phyloP scores from a whole-genome alignment of 2,888 invertebrate species.

The Tanaodytes sp. region DNA sequence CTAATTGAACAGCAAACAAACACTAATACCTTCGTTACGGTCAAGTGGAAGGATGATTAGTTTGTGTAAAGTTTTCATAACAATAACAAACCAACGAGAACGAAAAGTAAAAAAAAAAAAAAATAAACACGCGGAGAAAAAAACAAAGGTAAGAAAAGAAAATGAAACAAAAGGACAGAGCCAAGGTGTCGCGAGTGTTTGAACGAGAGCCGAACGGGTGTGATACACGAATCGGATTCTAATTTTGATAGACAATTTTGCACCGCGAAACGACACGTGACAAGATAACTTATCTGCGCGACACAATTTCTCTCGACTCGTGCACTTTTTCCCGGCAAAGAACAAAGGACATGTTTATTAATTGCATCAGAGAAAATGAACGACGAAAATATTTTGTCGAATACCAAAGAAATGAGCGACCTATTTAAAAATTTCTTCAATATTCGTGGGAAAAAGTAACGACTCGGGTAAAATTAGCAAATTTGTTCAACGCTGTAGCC shows the following conservation, averaged over 20 bases:
- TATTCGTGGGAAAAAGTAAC: no score
- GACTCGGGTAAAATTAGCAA: no score
- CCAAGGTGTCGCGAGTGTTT: not conserved
- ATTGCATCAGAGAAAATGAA: no score
- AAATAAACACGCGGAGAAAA: constrained; percentile 4
- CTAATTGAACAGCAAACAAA: constrained; percentile 27
- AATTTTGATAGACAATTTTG: constrained; percentile 13
- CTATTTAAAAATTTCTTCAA: no score
- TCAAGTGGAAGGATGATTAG: constrained; percentile 28
- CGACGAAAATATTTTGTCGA: no score
- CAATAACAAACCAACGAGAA: not conserved
- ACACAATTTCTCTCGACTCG: no score
- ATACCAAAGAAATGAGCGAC: no score
- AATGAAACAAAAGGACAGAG: not conserved
- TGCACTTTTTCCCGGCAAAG: no score
- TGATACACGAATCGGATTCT: constrained; percentile 25
- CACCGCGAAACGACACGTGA: constrained; percentile 6
- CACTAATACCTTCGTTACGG: constrained; percentile 30
- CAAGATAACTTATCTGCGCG: not conserved
- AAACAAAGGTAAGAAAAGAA: not conserved
- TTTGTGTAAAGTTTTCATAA: constrained; percentile 32
- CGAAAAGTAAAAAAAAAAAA: no score
- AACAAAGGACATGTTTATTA: no score
- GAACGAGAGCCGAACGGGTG: not conserved
- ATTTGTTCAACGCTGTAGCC: no score